Evolutionary conservation across 1,140 invertebrate species (phyloP).

Genomic region (Pissodes strobi): DNA sequence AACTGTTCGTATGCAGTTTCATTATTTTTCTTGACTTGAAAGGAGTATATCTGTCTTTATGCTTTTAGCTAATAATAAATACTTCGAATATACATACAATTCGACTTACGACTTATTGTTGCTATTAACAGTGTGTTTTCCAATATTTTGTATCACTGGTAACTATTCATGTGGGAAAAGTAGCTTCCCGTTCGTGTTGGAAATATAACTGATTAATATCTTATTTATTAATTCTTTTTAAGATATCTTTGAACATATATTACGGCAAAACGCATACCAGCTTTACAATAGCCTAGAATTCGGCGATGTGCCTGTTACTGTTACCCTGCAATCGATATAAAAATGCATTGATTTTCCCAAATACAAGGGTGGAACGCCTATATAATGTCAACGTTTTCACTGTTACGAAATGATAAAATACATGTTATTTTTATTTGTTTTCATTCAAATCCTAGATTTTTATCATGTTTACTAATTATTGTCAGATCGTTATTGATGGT

Average conservation of each 20-base stretch:
- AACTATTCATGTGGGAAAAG: too few relatives aligned
- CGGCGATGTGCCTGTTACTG: background rate
- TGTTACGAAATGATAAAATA: too few relatives aligned
- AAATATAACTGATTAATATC: too few relatives aligned
- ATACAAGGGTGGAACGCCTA: background rate
- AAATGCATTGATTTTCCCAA: background rate
- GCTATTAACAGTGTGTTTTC: background rate
- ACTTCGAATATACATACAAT: too few relatives aligned
- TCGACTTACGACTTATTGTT: too few relatives aligned
- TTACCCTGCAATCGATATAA: background rate
- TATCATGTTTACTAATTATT: background rate
- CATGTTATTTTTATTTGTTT: background rate
- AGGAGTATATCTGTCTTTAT: too few relatives aligned
- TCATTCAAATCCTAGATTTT: background rate
- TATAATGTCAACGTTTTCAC: background rate
- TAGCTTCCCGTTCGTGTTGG: too few relatives aligned
- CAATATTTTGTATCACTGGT: background rate
- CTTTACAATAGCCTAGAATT: background rate
- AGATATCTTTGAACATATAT: background rate
- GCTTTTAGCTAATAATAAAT: too few relatives aligned
- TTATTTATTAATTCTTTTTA: background rate
- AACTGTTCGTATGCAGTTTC: too few relatives aligned
- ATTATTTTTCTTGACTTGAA: too few relatives aligned
- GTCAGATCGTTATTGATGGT: too few relatives aligned
- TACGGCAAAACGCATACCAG: background rate